Base-by-base conservation (phyloP, 2,797 vertebrate genomes). In the Intellagama lesueurii region DNA sequence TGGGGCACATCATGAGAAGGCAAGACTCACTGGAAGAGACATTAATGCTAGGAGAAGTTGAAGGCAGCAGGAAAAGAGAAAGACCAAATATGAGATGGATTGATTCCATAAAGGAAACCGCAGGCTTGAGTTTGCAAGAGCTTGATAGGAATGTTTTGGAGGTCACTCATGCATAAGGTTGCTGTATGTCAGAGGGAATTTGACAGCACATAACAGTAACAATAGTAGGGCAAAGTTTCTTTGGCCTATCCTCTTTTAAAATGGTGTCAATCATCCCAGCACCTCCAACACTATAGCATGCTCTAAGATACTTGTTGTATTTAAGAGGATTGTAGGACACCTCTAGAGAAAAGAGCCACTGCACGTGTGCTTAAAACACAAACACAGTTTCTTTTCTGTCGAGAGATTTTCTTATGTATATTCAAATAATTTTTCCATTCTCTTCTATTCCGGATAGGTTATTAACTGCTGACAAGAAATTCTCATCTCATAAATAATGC, bases 401-500 rank as follows among this genome's bases (percentile, higher is more conserved):
- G 90, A 94, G 94, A 93, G 73, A 93, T 89, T 88, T 90, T 95
- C 68, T 86, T 82, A 52, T 88, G 2, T 72, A 32, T 86, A 56
- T 85, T 90, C 2, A 7, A 90, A 90, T 73, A 40, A 94, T 81
- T 95, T 94, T 93, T 92, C 93, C 83, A 86, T 95, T 96, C 88
- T 86, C 85, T 94, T 95, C 89, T 0, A 2, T 89, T 95, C 92
- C 91, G 68, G 95, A 93, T 94, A 95, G 96, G 96, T 97, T 97
- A 97, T 96, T 97, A 97, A 96, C 95, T 96, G 95, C 97, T 97
- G 97, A 97, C 97, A 96, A 96, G 96, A 96, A 97, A 96, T 96
- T 97, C 96, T 93, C 94, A 94, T 95, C 96, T 97, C 97, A 97
- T 97, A 97, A 98, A 97, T 97, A 98, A 97, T 97, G 96, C 96